Base-by-base conservation (phyloP, 2,113 vertebrate genomes). In the Anhinga anhinga region DNA sequence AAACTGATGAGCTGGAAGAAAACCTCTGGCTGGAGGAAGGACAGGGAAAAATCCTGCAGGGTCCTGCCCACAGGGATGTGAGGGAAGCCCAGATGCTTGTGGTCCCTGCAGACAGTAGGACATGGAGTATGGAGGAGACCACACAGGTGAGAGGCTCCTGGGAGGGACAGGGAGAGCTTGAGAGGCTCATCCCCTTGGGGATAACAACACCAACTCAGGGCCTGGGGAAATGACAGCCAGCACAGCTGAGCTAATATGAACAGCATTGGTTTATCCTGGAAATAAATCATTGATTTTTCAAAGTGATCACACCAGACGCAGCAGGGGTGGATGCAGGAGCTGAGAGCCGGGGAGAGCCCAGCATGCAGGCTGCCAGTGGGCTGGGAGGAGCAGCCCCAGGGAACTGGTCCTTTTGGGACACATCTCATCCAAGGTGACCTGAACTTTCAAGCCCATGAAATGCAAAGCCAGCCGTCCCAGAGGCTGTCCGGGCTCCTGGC, bases 351-450 rank as follows among this genome's bases (percentile, higher is more conserved):
- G 29, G 29, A 82, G 36, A 67, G 9, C 42, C 45, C 20, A 29
- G n/a, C 0, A 0, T 42, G 21, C 0, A 2, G 44, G 29, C 29
- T 93, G 69, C 38, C 1, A 2, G 3, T 8, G 14, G 34, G 7
- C 10, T 30, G 85, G 66, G 34, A 70, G 12, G 11, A 83, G 52
- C 0, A 0, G 25, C 52, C 50, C 32, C 23, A 38, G 49, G 50
- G 59, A 73, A 10, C 30, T 1, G 3, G 10, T 50, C 29, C 62
- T 59, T 49, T 32, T 19, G n/a, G 45, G 58, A 61, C 44, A 74
- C 20, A 5, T 15, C 76, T 80, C 17, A 42, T 14, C 13, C 65
- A 53, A 78, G 29, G 42, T 55, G 38, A n/a, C 15, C 82, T 58
- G 44, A 67, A 16, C 26, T 50, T 73, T 25, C 7, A 49, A 86